A percentile compares a stretch with the other conserved stretches of the same genome.
Conservation (phyloP, 2,797 vertebrate genomes). For the Euthynnus affinis region DNA sequence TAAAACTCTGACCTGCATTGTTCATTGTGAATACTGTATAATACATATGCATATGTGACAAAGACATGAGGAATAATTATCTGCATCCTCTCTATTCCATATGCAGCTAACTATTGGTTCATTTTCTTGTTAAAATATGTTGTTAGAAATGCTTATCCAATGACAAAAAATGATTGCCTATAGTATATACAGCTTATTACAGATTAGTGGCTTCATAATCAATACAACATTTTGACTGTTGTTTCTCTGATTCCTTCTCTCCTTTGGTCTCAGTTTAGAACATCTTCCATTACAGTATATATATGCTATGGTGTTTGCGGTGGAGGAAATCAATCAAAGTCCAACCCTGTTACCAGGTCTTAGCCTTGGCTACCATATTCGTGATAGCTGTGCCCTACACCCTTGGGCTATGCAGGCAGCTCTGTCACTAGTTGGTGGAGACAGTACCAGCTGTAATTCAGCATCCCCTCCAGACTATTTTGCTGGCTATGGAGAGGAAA, state of each 20-base stretch:
- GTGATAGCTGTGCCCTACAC: conserved; percentile 71
- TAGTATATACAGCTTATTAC: background rate
- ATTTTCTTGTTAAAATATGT: background rate
- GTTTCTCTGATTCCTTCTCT: conserved; percentile 12
- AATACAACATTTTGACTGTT: background rate
- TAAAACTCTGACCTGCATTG: conserved; percentile 57
- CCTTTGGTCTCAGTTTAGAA: conserved; percentile 81
- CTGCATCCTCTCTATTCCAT: background rate
- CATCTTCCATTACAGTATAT: conserved; percentile 77
- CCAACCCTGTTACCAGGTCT: conserved; percentile 75
- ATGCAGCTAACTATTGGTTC: background rate
- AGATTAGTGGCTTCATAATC: background rate
- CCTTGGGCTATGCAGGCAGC: conserved; percentile 67
- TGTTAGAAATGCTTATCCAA: background rate
- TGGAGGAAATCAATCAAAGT: conserved; percentile 82
- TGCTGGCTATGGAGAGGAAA: conserved; percentile 4
- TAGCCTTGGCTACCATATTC: conserved; percentile 77
- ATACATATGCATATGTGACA: background rate
- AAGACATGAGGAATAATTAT: background rate
- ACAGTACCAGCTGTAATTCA: conserved; percentile 58
- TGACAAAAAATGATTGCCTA: background rate
- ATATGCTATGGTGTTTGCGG: conserved; percentile 82
- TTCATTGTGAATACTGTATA: background rate
- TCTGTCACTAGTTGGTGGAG: conserved; percentile 72
- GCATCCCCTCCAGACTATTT: background rate